Percentiles rank a stretch among this genome's conserved stretches.
Conservation (phyloP, 92 coral and sea anemone genomes). For the Epizoanthus fatuus region DNA sequence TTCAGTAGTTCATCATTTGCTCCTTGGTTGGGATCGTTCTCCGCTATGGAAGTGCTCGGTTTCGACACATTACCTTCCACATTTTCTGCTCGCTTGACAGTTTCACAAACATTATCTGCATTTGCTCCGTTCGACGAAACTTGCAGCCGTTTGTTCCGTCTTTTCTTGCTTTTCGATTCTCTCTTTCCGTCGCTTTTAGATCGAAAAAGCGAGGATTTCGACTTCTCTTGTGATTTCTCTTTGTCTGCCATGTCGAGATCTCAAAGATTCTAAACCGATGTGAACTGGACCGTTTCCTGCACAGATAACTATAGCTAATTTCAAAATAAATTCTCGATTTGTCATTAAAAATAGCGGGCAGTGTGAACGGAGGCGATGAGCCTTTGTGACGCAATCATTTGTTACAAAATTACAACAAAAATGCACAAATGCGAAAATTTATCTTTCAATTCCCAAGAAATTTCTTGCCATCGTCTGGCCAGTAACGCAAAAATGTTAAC, state of each 20-base stretch:
- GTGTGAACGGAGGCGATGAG: not conserved
- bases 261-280: slow-evolving; percentile 13
- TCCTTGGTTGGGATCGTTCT: not conserved
- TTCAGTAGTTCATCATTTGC: not conserved
- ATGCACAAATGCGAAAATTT: slow-evolving; percentile 18
- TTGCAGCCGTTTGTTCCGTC: not conserved
- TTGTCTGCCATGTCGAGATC: slow-evolving; percentile 28
- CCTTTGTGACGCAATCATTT: slow-evolving; percentile 43
- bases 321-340: slow-evolving; percentile 30
- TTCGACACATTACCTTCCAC: not conserved
- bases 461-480: not conserved
- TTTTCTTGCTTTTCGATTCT: slow-evolving; percentile 19
- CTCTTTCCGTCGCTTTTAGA: slow-evolving; percentile 9
- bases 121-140: not conserved
- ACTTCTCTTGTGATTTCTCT: slow-evolving; percentile 20
- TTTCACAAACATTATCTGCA: slow-evolving; percentile 13
- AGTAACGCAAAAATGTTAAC: slow-evolving; percentile 5
- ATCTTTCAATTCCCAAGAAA: not conserved
- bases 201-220: slow-evolving; percentile 31
- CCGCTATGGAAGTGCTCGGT: not conserved
- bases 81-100: not conserved
- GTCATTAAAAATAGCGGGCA: slow-evolving; percentile 6
- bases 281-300: slow-evolving; percentile 40
- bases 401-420: slow-evolving; percentile 21
- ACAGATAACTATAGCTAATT: slow-evolving; percentile 27